Evolutionary conservation across 1,140 invertebrate genomes (phyloP), one percentile per base, ranked within the genome.

Genomic region (Whitmania pigra): DNA sequence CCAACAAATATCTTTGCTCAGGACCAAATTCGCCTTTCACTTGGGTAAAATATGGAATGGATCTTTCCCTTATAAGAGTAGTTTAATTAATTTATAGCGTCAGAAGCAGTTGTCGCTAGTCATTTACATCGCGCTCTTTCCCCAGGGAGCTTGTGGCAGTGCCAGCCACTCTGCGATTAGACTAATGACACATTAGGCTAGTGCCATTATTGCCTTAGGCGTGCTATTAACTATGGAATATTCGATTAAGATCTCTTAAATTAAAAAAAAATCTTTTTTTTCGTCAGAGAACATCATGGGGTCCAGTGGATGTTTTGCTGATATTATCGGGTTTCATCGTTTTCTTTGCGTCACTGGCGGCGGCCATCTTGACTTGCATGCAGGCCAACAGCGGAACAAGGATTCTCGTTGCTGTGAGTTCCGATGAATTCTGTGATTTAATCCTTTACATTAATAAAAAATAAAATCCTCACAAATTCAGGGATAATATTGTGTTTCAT

Each of bases 231-330:
- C 0, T 49, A 11, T 49, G 15, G 9, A 49, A 15, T 15, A 7
- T 49, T 49, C 43, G 0, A 15, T 49, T 49, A 15, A 49, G 15
- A 15, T 49, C 43, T 49, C 15, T n/a, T n/a, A 49, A 49, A 49
- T 49, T 49, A 7, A 49, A 49, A 36, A 36, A 36, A 36, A 36
- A 36, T 6, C 6, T 36, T 49, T 49, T 31, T 31, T 15, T 15
- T 31, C n/a, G 9, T 40, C 36, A 68, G 69, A 25, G 11, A 53
- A 70, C 31, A n/a, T 20, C 69, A 6, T 70, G 69, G 69, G 69
- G 69, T 13, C 69, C 69, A 22, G 69, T 70, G 53, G 69, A 70
- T 70, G 69, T 70, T 4, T 36, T 70, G 18, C 20, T 70, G n/a
- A 36, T 70, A 9, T 49, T 70, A 18, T 25, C 43, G 15, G 69